A percentile compares a stretch with the other conserved stretches of the same genome.
phyloP scores from a whole-genome alignment of 2,797 vertebrate species.

The Thripadectes ignobilis region DNA sequence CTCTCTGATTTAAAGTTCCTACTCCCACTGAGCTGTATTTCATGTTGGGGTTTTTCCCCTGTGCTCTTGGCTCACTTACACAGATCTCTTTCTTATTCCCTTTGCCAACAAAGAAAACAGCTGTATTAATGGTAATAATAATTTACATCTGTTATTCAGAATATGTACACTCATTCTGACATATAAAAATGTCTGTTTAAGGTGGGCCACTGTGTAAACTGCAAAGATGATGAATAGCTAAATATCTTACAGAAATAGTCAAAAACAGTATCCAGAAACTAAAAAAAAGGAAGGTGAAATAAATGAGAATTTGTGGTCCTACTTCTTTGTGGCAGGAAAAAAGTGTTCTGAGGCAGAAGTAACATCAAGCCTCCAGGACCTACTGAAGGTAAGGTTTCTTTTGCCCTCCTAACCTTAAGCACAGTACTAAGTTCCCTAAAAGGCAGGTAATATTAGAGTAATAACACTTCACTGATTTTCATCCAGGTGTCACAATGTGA shows the following conservation, averaged over 20 bases:
- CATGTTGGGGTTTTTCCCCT: accelerated
- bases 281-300: neutral
- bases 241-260: neutral
- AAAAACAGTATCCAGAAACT: neutral
- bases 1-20: neutral
- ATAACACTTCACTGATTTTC: neutral
- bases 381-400: neutral
- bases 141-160: neutral
- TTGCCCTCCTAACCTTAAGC: neutral
- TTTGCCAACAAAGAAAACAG: neutral
- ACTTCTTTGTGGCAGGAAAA: neutral
- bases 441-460: neutral
- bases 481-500: neutral
- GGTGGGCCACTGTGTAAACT: neutral
- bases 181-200: neutral
- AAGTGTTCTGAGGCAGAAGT: neutral
- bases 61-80: neutral
- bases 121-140: neutral
- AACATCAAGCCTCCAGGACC: neutral
- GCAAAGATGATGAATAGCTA: neutral
- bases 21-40: neutral
- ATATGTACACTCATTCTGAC: neutral
- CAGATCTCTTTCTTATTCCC: neutral
- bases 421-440: neutral
- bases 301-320: neutral